Evolutionary conservation across 2,113 vertebrate genomes (phyloP).

Genomic region (Nematolebias whitei): DNA sequence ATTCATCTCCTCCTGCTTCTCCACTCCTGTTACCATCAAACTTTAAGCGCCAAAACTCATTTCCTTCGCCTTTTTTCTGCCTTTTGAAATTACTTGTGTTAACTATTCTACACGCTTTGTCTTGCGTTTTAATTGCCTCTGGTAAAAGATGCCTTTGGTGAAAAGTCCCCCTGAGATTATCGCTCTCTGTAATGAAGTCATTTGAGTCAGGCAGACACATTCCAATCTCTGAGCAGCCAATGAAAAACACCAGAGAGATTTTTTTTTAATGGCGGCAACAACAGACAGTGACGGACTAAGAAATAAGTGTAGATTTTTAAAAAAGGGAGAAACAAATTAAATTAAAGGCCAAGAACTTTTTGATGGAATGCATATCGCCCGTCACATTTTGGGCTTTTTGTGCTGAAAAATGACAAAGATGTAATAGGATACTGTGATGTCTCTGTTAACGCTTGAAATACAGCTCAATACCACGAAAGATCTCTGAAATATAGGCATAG

Average conservation of each 20-base stretch:
- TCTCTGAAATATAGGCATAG: too few relatives aligned
- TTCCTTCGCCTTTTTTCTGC: slow-evolving; percentile 2
- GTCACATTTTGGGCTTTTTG: too few relatives aligned
- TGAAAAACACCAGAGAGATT: slow-evolving; percentile 48
- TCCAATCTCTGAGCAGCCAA: slow-evolving; percentile 46
- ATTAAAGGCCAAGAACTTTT: too few relatives aligned
- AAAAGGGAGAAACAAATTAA: neutral
- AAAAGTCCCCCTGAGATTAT: slow-evolving; percentile 59
- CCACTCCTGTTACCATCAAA: slow-evolving; percentile 41
- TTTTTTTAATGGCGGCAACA: slow-evolving; percentile 39
- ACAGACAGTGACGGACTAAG: slow-evolving; percentile 28
- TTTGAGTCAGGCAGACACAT: slow-evolving; percentile 55
- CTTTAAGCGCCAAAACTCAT: slow-evolving; percentile 27
- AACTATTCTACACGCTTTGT: slow-evolving; percentile 39
- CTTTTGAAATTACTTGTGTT: slow-evolving; percentile 40
- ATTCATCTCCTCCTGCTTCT: slow-evolving; percentile 40
- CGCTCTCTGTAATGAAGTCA: slow-evolving; percentile 65
- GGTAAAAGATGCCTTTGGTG: slow-evolving; percentile 40
- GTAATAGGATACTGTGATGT: too few relatives aligned
- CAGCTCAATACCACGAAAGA: too few relatives aligned
- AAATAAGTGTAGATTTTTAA: slow-evolving; percentile 11
- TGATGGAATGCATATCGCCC: too few relatives aligned
- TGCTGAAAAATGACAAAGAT: too few relatives aligned
- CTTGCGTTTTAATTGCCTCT: slow-evolving; percentile 46
- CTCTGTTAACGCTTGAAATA: too few relatives aligned